Evolutionary conservation across 2,888 invertebrate species (phyloP).

Genomic region (Drosophila vallismaia): DNA sequence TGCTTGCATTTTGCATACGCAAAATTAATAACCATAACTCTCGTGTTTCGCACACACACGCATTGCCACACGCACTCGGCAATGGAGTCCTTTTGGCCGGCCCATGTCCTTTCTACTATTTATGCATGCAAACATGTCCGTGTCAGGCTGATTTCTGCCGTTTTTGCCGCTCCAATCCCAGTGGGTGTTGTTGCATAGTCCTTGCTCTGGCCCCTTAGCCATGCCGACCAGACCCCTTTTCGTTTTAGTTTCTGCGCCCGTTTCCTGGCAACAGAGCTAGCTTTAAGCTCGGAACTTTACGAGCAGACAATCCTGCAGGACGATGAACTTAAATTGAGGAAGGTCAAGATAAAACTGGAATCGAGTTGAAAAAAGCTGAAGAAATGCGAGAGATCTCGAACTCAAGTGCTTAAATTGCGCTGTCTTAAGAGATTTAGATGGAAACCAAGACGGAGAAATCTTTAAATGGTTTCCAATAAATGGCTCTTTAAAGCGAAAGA

Average conservation of each 20-base stretch:
- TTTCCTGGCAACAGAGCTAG: constrained; percentile 15
- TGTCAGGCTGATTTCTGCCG: constrained; percentile 68
- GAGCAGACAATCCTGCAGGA: constrained; percentile 27
- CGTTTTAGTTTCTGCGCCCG: background rate
- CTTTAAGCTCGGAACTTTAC: constrained; percentile 39
- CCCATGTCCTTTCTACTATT: constrained; percentile 71
- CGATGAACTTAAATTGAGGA: constrained; percentile 20
- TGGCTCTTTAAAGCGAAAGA: background rate
- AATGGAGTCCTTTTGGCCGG: constrained; percentile 30
- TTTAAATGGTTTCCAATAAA: background rate
- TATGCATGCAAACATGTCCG: constrained; percentile 78
- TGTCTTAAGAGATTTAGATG: background rate
- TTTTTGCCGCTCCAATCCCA: constrained; percentile 2
- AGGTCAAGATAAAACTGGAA: constrained; percentile 14
- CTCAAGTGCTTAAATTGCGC: constrained; percentile 15
- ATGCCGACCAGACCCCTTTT: constrained; percentile 3
- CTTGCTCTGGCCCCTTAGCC: constrained; percentile 52
- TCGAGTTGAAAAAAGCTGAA: background rate
- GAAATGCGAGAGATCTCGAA: constrained; percentile 1
- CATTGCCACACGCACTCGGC: constrained; percentile 19
- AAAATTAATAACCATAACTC: constrained; percentile 80
- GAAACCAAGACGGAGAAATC: background rate
- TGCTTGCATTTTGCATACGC: constrained; percentile 64
- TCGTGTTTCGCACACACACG: constrained; percentile 55
- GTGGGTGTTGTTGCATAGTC: constrained; percentile 45